phyloP scores from a whole-genome alignment of 2,113 vertebrate genomes.

The Sinocyclocheilus anophthalmus region DNA sequence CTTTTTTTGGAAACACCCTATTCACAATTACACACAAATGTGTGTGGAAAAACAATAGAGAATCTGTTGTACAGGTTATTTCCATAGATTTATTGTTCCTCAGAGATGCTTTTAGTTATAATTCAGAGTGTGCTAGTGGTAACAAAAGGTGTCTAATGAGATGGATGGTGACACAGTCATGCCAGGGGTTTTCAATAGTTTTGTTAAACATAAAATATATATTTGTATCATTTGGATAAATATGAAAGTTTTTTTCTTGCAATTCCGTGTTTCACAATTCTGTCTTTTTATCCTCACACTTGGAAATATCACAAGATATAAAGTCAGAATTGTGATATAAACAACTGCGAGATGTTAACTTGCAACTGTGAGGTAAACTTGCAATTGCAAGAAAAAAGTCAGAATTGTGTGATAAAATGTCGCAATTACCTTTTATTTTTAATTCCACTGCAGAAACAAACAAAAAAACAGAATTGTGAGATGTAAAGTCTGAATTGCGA shows the following conservation, averaged over 20 bases:
- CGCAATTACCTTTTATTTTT: too few species aligned
- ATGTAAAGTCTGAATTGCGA: too few species aligned
- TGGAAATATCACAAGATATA: not conserved
- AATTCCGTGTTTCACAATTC: not conserved
- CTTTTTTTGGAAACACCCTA: not conserved
- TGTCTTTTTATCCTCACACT: not conserved
- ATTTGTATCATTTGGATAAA: not conserved
- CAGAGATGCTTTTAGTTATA: constrained; percentile 60
- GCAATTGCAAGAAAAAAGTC: too few species aligned
- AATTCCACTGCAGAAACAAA: too few species aligned
- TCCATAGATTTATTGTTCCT: constrained; percentile 68
- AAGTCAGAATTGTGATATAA: not conserved
- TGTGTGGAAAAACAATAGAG: constrained; percentile 60
- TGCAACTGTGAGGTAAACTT: too few species aligned
- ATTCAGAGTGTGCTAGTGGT: constrained; percentile 41
- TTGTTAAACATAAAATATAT: not conserved
- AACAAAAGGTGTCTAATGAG: constrained; percentile 52
- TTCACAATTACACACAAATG: constrained; percentile 24
- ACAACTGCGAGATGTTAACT: not conserved
- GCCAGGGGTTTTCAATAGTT: not conserved
- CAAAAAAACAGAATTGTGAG: too few species aligned
- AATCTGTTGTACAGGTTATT: constrained; percentile 65
- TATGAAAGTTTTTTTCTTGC: not conserved
- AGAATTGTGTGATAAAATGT: too few species aligned
- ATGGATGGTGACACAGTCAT: not conserved